Evolutionary conservation across 2,888 invertebrate genomes (phyloP), one percentile per base, ranked within the genome.

Genomic region (Drosophila borborema): DNA sequence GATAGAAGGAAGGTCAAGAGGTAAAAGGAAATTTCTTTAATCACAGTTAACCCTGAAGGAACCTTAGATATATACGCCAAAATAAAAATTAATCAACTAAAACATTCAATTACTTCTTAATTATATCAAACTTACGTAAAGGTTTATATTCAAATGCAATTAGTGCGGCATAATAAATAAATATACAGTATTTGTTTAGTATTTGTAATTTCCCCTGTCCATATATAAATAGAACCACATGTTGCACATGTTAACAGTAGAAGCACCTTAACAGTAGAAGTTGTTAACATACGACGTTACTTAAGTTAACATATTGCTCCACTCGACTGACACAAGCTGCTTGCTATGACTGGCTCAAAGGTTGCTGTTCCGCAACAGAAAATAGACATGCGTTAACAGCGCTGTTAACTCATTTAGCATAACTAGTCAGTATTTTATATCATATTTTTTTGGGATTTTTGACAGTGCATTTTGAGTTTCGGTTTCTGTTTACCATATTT

Each of bases 401-500:
- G 20, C 40, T 31, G 46, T 59, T 36, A 40, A 38, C 3, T 20
- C 28, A 12, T 10, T 16, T 10, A 14, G 7, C 18, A 36, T n/a
- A n/a, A 34, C 3, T 49, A 36, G 8, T 5, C 14, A 12, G 48
- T 64, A 51, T 36, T 51, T 58, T 58, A 20, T n/a, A 0, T 3
- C 3, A 8, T 16, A 2, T 18, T 40, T 68, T 68, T 67, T 59
- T 48, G 53, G 46, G 12, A 60, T 68, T 70, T 14, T 43, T 49
- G 3, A 49, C 54, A 49, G 8, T 55, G 3, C 53, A 12, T 38
- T 60, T 59, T 18, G 23, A 23, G 43, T 20, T 5, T 41, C n/a
- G n/a, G 14, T 18, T 20, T 55, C 40, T 56, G 36, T 56, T 67
- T 20, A 49, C 41, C n/a, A 48, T 16, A 65, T 18, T 14, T 56